Evolutionary conservation across 1,140 invertebrate genomes (phyloP).

Genomic region (Panagrolaimus sp.): DNA sequence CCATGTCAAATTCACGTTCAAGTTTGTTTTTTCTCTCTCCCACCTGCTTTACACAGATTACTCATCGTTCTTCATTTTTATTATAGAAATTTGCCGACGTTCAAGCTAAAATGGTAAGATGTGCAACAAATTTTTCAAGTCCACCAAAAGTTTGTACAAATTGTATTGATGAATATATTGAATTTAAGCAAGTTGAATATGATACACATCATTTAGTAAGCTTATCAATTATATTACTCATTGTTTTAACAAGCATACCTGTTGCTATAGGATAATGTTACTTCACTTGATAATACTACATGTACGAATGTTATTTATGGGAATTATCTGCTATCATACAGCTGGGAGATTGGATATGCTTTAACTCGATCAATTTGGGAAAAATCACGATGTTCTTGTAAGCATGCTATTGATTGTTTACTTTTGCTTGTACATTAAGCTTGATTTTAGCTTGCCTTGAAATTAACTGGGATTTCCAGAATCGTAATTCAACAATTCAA

Average conservation of each 20-base stretch:
- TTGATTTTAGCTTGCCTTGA: slow-evolving; percentile 40
- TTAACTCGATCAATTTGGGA: slow-evolving; percentile 45
- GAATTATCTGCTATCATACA: slow-evolving; percentile 43
- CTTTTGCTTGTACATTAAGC: background rate
- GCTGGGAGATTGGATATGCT: slow-evolving; percentile 38
- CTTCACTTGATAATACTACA: slow-evolving; percentile 44
- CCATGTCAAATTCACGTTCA: slow-evolving; percentile 44
- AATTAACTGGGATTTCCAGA: slow-evolving; percentile 41
- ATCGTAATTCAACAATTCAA: slow-evolving; percentile 24
- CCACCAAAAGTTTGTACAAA: slow-evolving; percentile 49
- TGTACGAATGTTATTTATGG: slow-evolving; percentile 43
- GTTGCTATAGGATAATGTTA: slow-evolving; percentile 33
- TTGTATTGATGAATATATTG: slow-evolving; percentile 43
- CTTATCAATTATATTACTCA: background rate
- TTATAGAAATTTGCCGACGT: slow-evolving; percentile 16
- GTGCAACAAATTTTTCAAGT: slow-evolving; percentile 34
- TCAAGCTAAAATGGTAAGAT: slow-evolving; percentile 33
- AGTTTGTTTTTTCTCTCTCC: slow-evolving; percentile 13
- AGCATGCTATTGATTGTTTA: slow-evolving; percentile 27
- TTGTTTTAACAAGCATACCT: background rate
- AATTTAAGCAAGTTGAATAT: slow-evolving; percentile 48
- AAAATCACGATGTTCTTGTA: slow-evolving; percentile 43
- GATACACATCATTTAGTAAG: slow-evolving; percentile 38
- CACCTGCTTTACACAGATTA: background rate
- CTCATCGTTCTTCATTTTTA: no score